Conservation (phyloP, 2,113 vertebrate species). For the Seriola quinqueradiata region DNA sequence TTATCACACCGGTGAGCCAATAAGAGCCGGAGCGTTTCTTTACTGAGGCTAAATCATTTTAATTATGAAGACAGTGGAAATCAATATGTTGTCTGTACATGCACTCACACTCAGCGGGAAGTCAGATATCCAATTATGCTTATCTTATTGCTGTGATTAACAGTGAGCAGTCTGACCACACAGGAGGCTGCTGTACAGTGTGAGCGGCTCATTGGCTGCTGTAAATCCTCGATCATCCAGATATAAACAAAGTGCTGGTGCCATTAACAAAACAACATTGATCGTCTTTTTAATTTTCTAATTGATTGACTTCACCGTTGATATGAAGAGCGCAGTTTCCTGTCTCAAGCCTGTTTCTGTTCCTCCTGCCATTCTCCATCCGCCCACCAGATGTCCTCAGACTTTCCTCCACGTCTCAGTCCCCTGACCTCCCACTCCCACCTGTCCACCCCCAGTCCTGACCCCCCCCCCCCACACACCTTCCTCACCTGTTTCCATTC, state of each 20-base stretch:
- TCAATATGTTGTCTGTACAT: conserved; percentile 74
- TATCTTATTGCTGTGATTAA: conserved; percentile 71
- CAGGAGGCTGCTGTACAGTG: conserved; percentile 10
- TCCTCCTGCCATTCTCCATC: neutral
- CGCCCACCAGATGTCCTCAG: neutral
- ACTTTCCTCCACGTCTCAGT: too few relatives aligned
- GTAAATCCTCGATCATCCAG: conserved; percentile 1
- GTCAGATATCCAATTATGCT: conserved; percentile 74
- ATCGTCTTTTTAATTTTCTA: neutral
- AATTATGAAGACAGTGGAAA: conserved; percentile 73
- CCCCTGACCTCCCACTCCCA: too few relatives aligned
- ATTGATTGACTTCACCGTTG: neutral
- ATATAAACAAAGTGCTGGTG: neutral
- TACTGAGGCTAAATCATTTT: conserved; percentile 73
- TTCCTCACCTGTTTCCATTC: too few relatives aligned
- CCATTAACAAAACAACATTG: neutral
- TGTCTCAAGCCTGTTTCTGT: too few relatives aligned
- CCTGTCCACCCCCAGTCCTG: too few relatives aligned
- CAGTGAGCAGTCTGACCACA: conserved; percentile 59
- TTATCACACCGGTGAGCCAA: conserved; percentile 53
- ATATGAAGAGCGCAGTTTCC: neutral
- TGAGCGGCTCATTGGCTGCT: neutral
- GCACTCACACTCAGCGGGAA: conserved; percentile 53
- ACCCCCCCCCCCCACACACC: too few relatives aligned
- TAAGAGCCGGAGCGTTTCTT: conserved; percentile 47